Conservation (phyloP, 2,113 vertebrate species). For the Osmerus mordax region DNA sequence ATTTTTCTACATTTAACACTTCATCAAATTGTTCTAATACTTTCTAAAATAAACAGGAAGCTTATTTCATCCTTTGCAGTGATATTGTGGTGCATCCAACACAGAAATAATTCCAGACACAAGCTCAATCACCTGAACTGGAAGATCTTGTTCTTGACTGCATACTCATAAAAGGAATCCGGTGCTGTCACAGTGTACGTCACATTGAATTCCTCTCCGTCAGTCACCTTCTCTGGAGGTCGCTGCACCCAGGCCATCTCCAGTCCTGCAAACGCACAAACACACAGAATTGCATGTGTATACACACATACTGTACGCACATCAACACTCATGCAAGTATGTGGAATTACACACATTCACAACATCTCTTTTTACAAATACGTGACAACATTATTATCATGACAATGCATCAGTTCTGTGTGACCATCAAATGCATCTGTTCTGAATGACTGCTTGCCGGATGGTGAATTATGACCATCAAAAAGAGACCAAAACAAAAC, state of each 20-base stretch:
- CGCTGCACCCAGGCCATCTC: constrained; percentile 73
- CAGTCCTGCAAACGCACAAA: constrained; percentile 55
- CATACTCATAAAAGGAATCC: constrained; percentile 71
- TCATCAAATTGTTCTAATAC: too few species aligned
- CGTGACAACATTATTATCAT: background rate
- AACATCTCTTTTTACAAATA: background rate
- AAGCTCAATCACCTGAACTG: constrained; percentile 61
- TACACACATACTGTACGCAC: constrained; percentile 7
- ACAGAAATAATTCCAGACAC: constrained; percentile 6
- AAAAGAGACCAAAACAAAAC: too few species aligned
- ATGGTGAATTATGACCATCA: too few species aligned
- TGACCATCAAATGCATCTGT: background rate
- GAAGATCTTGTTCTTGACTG: constrained; percentile 68
- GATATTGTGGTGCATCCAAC: background rate
- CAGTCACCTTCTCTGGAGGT: constrained; percentile 66
- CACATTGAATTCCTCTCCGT: constrained; percentile 76
- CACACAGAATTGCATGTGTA: background rate
- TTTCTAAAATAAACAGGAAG: too few species aligned
- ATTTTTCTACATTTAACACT: too few species aligned
- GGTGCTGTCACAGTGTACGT: constrained; percentile 63
- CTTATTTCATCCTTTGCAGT: too few species aligned
- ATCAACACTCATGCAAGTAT: background rate
- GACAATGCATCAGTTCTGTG: background rate
- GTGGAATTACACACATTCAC: background rate
- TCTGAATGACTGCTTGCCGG: too few species aligned